Base-by-base conservation (phyloP, 2,113 vertebrate genomes). In the Irena cyanogastra region DNA sequence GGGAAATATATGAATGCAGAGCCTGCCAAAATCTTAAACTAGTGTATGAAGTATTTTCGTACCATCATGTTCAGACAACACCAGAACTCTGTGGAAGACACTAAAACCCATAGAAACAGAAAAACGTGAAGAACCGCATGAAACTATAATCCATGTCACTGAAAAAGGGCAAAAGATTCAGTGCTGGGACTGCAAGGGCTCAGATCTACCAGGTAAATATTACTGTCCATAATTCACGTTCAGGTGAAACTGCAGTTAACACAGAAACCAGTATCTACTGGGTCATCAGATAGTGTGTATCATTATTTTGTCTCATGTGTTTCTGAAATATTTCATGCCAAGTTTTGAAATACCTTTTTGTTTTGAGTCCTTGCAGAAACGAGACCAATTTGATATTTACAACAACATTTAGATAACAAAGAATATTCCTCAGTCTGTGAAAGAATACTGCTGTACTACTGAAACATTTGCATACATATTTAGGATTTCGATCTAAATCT, bases 221-320 rank as follows among this genome's bases (percentile, higher is more conserved):
- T 96, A 94, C 76, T 95, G 89, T 86, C 92, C 89, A 37, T 83
- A 96, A 97, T 78, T 95, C 54, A 78, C 90, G 95, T 97, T 94
- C 95, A 96, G 87, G 78, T 97, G 95, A 97, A 97, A 97, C 92
- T 95, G 96, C 23, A 53, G 84, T 87, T 97, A 96, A 97, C 83
- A 94, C 97, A 97, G 87, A 95, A 97, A 95, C 56, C 90, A 93
- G 26, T 59, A 96, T 81, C 85, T 93, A 95, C 89, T 89, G 95
- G 57, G 87, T 89, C 97, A 97, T 97, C 96, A 97, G 68, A 86
- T 54, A 96, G 39, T 80, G 60, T 82, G 81, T 71, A 76, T 76
- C 57, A 70, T 89, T 95, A 96, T 94, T 97, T 89, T 85, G 33
- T 85, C 94, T 96, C 8, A 15, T 57, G 30, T 60, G 93, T 85